phyloP scores from a whole-genome alignment of 2,113 vertebrate genomes.

The Psittacula cyanocephala region DNA sequence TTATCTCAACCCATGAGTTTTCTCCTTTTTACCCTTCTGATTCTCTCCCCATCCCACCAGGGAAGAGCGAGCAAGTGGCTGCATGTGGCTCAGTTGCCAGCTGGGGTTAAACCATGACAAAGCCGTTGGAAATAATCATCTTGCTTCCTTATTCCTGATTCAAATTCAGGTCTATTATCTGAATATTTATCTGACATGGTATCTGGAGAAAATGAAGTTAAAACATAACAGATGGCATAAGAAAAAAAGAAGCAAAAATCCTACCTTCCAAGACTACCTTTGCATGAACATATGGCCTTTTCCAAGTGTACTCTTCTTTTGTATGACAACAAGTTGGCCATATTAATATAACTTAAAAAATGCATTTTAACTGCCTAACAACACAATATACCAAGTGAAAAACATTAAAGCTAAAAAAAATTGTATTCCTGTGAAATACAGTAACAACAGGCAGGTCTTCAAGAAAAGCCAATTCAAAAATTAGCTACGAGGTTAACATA shows the following conservation, averaged over 20 bases:
- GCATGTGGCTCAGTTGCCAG: background rate
- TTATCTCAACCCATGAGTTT: background rate
- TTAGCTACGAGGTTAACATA: background rate
- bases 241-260: background rate
- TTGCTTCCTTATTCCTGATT: background rate
- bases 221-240: background rate
- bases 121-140: background rate
- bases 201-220: background rate
- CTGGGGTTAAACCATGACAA: background rate
- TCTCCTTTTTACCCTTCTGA: background rate
- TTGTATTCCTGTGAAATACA: background rate
- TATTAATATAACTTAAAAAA: background rate
- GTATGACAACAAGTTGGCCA: background rate
- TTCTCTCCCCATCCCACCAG: background rate
- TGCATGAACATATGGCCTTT: background rate
- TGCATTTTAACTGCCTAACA: background rate
- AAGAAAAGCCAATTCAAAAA: background rate
- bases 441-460: background rate
- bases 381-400: fast-evolving
- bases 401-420: fast-evolving
- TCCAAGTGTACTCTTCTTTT: background rate
- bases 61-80: background rate
- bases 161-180: background rate
- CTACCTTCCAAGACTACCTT: background rate
- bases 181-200: background rate